Base-by-base conservation (phyloP, 1,140 invertebrate species). In the Camponotus vicinus region DNA sequence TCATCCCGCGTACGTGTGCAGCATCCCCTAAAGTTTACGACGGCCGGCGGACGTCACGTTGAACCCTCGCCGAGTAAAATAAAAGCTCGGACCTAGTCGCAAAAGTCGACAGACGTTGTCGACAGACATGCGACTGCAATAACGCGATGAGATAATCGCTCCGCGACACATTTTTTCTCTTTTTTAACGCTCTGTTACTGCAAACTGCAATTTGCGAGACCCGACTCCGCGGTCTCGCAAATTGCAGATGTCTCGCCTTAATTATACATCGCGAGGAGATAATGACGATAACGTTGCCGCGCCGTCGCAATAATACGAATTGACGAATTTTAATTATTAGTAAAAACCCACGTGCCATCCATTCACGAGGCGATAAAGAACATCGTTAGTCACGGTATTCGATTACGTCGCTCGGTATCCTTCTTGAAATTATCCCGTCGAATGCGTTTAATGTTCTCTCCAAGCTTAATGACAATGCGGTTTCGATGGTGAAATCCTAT, bases 11-110 rank as follows among this genome's bases (percentile, higher is more conserved):
- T 70, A 87, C 88, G 86, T 87, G 88, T 87, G 66, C 80, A 61
- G 89, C 79, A 87, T 87, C 79, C 73, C 70, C 79, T 61, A 69
- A 80, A 73, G 55, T 88, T 88, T 88, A 88, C 85, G 87, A 88
- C 73, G 63, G 32, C 49, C 21, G 55, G 18, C 64, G 45, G 77
- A 86, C 78, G 77, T 76, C 49, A 59, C 59, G 75, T 61, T 82
- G 61, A 71, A 52, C 57, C 49, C 64, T 42, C 61, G 45, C 15
- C 66, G 45, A 66, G 61, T 63, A 11, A 9, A 52, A 75, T 73
- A 52, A 49, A 85, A 85, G 83, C 73, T 42, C 40, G 70, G 70
- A 37, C 49, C 13, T 11, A 67, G 79, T 73, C 69, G 69, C 69
- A 61, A 83, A 57, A 40, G 79, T 75, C 69, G 79, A 61, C 67